Conservation (phyloP, 2,888 invertebrate species). For the Eulithis testata region DNA sequence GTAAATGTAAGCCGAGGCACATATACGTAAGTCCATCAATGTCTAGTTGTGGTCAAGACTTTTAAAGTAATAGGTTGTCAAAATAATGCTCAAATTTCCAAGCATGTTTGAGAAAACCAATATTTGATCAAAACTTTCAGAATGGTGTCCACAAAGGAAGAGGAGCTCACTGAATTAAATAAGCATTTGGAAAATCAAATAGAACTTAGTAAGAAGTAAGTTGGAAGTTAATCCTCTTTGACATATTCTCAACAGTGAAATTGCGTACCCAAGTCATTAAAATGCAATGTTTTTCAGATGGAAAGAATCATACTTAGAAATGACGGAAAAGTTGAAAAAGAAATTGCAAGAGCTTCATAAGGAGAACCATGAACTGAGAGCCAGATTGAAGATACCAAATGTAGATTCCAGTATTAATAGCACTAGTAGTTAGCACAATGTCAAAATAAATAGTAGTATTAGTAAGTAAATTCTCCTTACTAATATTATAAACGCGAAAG, state of each 20-base stretch:
- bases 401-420: slow-evolving; percentile 55
- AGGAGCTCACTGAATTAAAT: slow-evolving; percentile 76
- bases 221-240: slow-evolving; percentile 4
- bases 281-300: slow-evolving; percentile 75
- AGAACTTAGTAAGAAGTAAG: slow-evolving; percentile 84
- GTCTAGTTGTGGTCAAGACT: no score
- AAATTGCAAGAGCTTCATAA: slow-evolving; percentile 81
- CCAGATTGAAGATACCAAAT: slow-evolving; percentile 57
- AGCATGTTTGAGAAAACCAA: no score
- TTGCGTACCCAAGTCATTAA: background rate
- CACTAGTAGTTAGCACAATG: slow-evolving; percentile 48
- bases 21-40: no score
- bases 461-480: no score
- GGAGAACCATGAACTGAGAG: slow-evolving; percentile 82
- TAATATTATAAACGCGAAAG: no score
- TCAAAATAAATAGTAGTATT: background rate
- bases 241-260: no score
- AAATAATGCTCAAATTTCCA: no score
- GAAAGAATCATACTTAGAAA: slow-evolving; percentile 86
- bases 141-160: slow-evolving; percentile 81
- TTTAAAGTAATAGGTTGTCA: no score
- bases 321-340: slow-evolving; percentile 86
- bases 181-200: slow-evolving; percentile 85
- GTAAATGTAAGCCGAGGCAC: no score
- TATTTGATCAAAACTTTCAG: slow-evolving; percentile 47